Percentiles rank a stretch among this genome's conserved stretches.
Conservation (phyloP, 2,797 vertebrate species). For the Crenuchus spilurus region DNA sequence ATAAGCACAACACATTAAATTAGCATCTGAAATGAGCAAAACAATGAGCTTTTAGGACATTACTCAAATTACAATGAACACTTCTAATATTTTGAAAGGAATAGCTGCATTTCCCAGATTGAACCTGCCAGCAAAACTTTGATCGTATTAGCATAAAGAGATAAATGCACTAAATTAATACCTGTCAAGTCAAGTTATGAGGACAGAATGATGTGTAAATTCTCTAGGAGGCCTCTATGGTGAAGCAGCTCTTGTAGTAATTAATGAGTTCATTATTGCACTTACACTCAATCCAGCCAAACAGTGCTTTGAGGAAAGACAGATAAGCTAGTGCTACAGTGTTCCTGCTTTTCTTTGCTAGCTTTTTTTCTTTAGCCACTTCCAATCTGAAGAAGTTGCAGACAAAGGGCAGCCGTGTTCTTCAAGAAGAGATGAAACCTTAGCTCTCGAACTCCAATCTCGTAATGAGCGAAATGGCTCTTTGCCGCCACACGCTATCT, state of each 20-base stretch:
- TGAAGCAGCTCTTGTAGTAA: constrained; percentile 38
- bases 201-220: constrained; percentile 35
- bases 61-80: constrained; percentile 33
- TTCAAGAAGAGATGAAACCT: constrained; percentile 5
- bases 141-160: constrained; percentile 25
- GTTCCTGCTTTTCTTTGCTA: not conserved
- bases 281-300: constrained; percentile 31
- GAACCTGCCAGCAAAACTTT: constrained; percentile 12
- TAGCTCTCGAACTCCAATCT: constrained; percentile 23
- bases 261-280: constrained; percentile 48
- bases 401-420: not conserved
- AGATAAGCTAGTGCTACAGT: constrained; percentile 8
- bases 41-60: constrained; percentile 21
- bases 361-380: not conserved
- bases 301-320: constrained; percentile 30
- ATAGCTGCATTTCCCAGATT: constrained; percentile 7
- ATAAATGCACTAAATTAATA: constrained; percentile 32
- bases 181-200: constrained; percentile 37
- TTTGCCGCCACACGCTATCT: not conserved
- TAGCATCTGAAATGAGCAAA: constrained; percentile 28
- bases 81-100: constrained; percentile 13
- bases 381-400: not conserved
- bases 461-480: constrained; percentile 34
- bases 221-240: constrained; percentile 12
- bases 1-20: not conserved